Conservation (phyloP, 2,113 vertebrate genomes). For the Gila orcuttii region DNA sequence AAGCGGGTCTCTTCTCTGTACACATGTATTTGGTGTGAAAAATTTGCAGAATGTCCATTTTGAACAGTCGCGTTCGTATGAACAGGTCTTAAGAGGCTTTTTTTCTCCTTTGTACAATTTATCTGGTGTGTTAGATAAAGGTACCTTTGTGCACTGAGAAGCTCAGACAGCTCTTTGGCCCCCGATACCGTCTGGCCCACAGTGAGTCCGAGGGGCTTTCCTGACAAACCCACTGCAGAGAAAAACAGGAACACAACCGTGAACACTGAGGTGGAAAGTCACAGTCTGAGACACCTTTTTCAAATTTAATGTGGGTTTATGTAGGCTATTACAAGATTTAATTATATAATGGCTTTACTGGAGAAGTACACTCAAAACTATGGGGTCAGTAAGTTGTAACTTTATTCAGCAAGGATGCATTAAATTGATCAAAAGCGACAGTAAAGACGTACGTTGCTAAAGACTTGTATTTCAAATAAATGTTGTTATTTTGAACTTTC, state of each 20-base stretch:
- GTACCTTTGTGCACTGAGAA: constrained; percentile 85
- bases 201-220: constrained; percentile 81
- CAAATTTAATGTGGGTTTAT: background rate
- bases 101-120: background rate
- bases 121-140: background rate
- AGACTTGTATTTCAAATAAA: no score
- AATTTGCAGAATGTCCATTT: background rate
- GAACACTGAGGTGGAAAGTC: background rate
- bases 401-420: no score
- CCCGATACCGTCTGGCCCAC: constrained; percentile 79
- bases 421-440: no score
- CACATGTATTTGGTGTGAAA: no score
- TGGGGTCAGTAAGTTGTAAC: no score
- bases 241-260: constrained; percentile 6
- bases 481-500: no score
- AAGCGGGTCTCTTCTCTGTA: no score
- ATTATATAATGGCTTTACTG: no score
- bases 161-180: constrained; percentile 86
- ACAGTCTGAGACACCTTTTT: background rate
- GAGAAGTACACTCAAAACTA: no score
- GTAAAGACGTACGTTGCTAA: no score
- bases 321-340: no score
- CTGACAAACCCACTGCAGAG: constrained; percentile 69
- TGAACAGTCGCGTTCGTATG: background rate
- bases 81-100: background rate